Evolutionary conservation across 1,140 invertebrate species (phyloP), one percentile per base, ranked within the genome.

Genomic region (Halictus rubicundus): DNA sequence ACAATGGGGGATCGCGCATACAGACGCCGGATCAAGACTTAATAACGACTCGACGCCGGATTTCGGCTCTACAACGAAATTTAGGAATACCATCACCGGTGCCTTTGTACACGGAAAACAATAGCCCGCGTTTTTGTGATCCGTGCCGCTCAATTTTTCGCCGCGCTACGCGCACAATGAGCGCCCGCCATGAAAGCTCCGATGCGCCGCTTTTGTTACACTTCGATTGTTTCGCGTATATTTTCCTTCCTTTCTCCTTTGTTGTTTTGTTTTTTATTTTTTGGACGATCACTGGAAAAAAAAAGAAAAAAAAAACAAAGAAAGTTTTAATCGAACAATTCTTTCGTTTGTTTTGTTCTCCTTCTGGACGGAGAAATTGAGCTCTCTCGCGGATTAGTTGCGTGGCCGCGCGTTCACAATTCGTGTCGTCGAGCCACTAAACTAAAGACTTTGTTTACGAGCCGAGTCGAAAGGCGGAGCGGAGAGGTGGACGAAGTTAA

Each of bases 11-110:
- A 10, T 54, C 77, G 74, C 60, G 65, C 81, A 54, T 52, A 87
- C 60, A 60, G 61, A 77, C 64, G 75, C 82, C 86, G 90, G 89
- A 91, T 90, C 86, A 89, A 85, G 88, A 90, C 88, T 90, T 91
- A 91, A 90, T 91, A 90, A 89, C 86, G 85, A 83, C 78, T 86
- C 84, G 82, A 80, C 81, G 82, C 57, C 54, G 75, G 81, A 81
- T 86, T 82, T 75, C 74, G 68, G 66, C 63, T 69, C 70, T 57
- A 61, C 68, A 64, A 68, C 80, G 25, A 86, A 85, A 78, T 86
- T 85, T 80, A 64, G 82, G 71, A 78, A 85, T 85, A 79, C 71
- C 54, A 49, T 68, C 61, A 39, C 46, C 54, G 63, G 21, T 37
- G 54, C 63, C 71, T 68, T 79, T 73, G 78, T 73, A 60, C 71